phyloP scores from a whole-genome alignment of 1,140 invertebrate species.

The Dysdera silvatica region DNA sequence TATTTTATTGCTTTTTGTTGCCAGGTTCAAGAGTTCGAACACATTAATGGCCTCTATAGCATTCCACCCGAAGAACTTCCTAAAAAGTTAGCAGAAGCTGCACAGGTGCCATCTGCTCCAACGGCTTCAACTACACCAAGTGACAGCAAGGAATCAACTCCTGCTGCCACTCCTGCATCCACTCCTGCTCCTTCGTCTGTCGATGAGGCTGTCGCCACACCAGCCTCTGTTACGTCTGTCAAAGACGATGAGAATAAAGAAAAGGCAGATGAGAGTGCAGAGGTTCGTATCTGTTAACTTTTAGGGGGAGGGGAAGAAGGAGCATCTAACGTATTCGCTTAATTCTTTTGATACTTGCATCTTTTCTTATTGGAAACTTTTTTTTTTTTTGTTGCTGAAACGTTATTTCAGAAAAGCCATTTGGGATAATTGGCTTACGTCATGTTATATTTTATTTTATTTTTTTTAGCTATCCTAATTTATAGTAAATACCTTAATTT shows the following conservation, averaged over 20 bases:
- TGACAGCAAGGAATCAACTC: conserved; percentile 55
- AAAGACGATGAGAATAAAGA: conserved; percentile 34
- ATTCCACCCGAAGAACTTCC: conserved; percentile 23
- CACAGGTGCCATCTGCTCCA: conserved; percentile 43
- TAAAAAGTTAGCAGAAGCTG: conserved; percentile 66
- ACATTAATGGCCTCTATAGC: conserved; percentile 94
- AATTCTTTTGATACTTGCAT: too few relatives aligned
- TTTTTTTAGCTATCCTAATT: too few relatives aligned
- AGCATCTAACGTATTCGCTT: too few relatives aligned
- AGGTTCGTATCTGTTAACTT: conserved; percentile 24
- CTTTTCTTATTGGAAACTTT: too few relatives aligned
- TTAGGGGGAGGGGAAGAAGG: too few relatives aligned
- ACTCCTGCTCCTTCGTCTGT: conserved; percentile 41
- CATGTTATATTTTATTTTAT: too few relatives aligned
- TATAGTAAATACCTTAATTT: too few relatives aligned
- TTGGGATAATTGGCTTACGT: too few relatives aligned
- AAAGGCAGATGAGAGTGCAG: conserved; percentile 18
- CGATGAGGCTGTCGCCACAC: conserved; percentile 24
- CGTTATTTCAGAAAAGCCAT: too few relatives aligned
- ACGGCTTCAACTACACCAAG: conserved; percentile 48
- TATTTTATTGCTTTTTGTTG: too few relatives aligned
- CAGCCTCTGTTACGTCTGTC: conserved; percentile 30
- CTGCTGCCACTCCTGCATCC: conserved; percentile 58
- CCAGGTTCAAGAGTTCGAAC: conserved; percentile 89
- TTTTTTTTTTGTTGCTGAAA: too few relatives aligned